Evolutionary conservation across 2,888 invertebrate genomes (phyloP).

Genomic region (Choristoneura rosaceana): DNA sequence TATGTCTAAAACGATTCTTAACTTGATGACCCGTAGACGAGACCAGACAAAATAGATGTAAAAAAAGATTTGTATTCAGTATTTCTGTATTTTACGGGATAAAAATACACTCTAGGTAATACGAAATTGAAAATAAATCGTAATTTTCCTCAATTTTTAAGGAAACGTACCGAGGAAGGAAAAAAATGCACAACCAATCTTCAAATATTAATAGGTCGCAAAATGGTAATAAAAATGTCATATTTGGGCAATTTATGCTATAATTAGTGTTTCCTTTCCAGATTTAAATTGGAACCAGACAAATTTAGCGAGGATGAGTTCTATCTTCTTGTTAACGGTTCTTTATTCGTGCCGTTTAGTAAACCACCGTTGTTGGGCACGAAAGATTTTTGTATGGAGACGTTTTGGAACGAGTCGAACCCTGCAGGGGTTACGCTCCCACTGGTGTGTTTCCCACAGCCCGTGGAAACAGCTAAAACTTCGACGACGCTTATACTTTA

Average conservation of each 20-base stretch:
- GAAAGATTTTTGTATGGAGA: constrained; percentile 87
- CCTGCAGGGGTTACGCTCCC: constrained; percentile 81
- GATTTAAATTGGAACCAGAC: constrained; percentile 84
- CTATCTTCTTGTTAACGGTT: constrained; percentile 85
- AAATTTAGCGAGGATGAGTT: constrained; percentile 80
- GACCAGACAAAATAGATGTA: too few species aligned
- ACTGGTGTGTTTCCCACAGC: constrained; percentile 81
- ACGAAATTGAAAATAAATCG: too few species aligned
- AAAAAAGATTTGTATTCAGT: background rate
- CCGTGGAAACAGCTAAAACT: constrained; percentile 66
- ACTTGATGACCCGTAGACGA: too few species aligned
- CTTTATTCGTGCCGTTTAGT: constrained; percentile 82
- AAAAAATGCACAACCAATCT: constrained; percentile 10
- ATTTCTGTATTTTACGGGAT: too few species aligned
- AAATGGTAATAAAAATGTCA: constrained; percentile 28
- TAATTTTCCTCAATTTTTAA: constrained; percentile 1
- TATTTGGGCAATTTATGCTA: constrained; percentile 26
- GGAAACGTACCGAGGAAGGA: constrained; percentile 10
- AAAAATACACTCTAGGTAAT: too few species aligned
- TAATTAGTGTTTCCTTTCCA: constrained; percentile 55
- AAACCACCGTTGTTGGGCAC: constrained; percentile 77
- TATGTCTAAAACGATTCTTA: too few species aligned
- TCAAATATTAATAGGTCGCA: constrained; percentile 13
- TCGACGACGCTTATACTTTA: constrained; percentile 72
- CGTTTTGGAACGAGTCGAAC: constrained; percentile 76